Conservation (phyloP, 2,888 invertebrate genomes). For the Leistus spinibarbis region DNA sequence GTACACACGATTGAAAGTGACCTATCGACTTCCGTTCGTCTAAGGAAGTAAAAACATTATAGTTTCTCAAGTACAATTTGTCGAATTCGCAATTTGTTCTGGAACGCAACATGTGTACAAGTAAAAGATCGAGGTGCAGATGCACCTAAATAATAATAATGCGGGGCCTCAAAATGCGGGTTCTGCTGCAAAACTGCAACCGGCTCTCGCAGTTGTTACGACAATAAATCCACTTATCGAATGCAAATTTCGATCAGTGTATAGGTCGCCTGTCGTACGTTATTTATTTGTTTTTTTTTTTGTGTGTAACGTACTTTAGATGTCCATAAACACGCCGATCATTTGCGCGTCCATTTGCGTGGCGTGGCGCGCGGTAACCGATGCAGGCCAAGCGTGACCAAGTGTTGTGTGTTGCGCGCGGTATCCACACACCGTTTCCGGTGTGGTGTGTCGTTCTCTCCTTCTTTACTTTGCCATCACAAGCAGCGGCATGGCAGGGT, state of each 20-base stretch:
- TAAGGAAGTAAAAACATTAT: too few species aligned
- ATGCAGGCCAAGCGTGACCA: slow-evolving; percentile 18
- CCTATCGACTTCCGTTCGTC: too few species aligned
- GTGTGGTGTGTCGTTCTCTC: slow-evolving; percentile 17
- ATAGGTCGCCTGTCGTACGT: background rate
- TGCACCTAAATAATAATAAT: background rate
- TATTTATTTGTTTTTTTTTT: too few species aligned
- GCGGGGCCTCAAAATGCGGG: slow-evolving; percentile 11
- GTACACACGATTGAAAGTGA: too few species aligned
- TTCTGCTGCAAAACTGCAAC: background rate
- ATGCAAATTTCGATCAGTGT: background rate
- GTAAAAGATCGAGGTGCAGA: background rate
- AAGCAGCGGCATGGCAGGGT: slow-evolving; percentile 9
- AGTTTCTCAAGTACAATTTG: too few species aligned
- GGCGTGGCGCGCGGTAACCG: background rate
- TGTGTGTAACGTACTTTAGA: background rate
- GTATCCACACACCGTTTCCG: slow-evolving; percentile 24
- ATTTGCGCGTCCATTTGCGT: background rate
- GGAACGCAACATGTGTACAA: background rate
- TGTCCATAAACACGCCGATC: slow-evolving; percentile 1
- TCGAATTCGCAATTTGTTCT: too few species aligned
- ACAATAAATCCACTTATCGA: background rate
- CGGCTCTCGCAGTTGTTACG: background rate
- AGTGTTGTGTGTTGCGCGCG: slow-evolving; percentile 11
- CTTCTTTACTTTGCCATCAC: background rate